Percentiles rank a stretch among this genome's conserved stretches.
These are phyloP conservation scores for Rissa tridactyla DNA, from an alignment of 2,113 vertebrate species.

Conservation along the genomic window DNA sequence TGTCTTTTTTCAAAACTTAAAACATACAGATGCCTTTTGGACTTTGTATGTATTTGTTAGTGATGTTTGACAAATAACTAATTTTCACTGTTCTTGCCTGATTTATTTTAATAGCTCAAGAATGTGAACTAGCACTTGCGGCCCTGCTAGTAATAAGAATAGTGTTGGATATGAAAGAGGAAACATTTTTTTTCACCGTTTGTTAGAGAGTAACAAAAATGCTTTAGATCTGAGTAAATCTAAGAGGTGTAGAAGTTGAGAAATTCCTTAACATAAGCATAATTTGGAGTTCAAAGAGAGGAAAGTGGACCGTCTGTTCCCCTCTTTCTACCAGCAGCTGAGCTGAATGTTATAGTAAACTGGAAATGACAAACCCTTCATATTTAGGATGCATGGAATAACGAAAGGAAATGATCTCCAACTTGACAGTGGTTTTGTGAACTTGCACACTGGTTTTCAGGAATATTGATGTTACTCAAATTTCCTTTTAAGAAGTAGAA, in stretches of 20 bases:
- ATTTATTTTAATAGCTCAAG: not conserved
- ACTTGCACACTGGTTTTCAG: not conserved
- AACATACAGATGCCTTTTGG: not conserved
- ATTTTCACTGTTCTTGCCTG: not conserved
- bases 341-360: not conserved
- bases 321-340: not conserved
- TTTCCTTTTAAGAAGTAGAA: not conserved
- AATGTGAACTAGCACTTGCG: not conserved
- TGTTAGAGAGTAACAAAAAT: not conserved
- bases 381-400: not conserved
- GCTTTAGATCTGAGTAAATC: not conserved
- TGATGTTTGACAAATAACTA: not conserved
- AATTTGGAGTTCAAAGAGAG: not conserved
- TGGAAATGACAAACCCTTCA: not conserved
- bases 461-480: not conserved
- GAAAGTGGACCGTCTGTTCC: accelerated
- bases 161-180: not conserved
- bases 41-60: not conserved
- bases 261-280: not conserved
- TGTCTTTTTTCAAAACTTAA: not conserved
- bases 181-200: not conserved
- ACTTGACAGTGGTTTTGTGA: not conserved
- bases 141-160: not conserved
- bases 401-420: not conserved
- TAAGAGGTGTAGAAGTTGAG: not conserved